These are phyloP conservation scores for Eutrigla gurnardus DNA, from an alignment of 2,797 vertebrate species.

Conservation along the genomic window DNA sequence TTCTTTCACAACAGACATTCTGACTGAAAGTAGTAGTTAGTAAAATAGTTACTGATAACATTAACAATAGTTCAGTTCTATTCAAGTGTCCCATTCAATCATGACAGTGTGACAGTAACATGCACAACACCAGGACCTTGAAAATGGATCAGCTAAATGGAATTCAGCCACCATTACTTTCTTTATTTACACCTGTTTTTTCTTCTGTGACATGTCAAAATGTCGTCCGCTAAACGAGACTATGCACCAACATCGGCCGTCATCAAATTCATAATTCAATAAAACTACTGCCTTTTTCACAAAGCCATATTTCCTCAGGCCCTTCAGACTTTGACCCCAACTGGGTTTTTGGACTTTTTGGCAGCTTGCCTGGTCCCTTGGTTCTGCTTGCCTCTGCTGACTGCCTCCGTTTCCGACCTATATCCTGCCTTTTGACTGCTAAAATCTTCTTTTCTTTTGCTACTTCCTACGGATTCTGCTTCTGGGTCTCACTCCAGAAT, in stretches of 20 bases:
- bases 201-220: not conserved
- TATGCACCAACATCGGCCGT: not conserved
- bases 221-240: not conserved
- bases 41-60: not conserved
- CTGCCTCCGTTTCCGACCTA: constrained; percentile 35
- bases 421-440: constrained; percentile 26
- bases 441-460: constrained; percentile 23
- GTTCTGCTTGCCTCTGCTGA: constrained; percentile 34
- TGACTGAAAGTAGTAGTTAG: not conserved
- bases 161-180: not conserved
- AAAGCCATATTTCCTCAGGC: not conserved
- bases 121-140: not conserved
- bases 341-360: constrained; percentile 41
- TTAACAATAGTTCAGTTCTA: not conserved
- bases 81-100: not conserved
- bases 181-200: not conserved
- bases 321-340: constrained; percentile 26
- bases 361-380: constrained; percentile 44
- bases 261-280: not conserved
- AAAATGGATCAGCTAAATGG: not conserved
- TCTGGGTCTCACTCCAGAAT: constrained; percentile 15
- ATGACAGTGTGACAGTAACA: not conserved
- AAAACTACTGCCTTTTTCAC: not conserved
- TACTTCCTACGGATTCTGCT: constrained; percentile 23
- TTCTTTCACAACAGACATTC: not conserved